Percentiles rank a stretch among this genome's conserved stretches.
These are phyloP conservation scores for Drosophila sordidapex DNA, from an alignment of 2,888 invertebrate genomes.

Conservation along the genomic window DNA sequence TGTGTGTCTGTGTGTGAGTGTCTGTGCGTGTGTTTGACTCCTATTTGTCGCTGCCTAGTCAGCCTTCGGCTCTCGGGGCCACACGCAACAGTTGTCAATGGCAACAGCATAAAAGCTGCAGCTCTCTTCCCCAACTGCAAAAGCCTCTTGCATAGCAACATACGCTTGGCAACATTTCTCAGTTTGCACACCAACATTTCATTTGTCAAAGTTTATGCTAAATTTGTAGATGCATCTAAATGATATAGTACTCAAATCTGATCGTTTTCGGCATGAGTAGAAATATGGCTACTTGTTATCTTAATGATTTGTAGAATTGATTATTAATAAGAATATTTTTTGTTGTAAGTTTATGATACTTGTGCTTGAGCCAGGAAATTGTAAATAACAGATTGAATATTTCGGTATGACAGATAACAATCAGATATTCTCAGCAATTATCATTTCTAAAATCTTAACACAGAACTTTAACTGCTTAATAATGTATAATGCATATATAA, in stretches of 20 bases:
- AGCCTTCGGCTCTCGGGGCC: slow-evolving; percentile 35
- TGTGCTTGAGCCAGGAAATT: background rate
- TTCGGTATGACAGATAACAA: background rate
- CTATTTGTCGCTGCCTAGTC: slow-evolving; percentile 10
- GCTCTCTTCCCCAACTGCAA: slow-evolving; percentile 21
- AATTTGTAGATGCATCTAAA: background rate
- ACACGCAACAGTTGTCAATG: slow-evolving; percentile 71
- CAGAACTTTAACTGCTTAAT: background rate
- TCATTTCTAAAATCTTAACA: background rate
- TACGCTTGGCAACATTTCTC: slow-evolving; percentile 25
- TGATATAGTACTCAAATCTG: background rate
- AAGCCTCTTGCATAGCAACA: slow-evolving; percentile 18
- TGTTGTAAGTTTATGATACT: no score
- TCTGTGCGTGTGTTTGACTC: slow-evolving; percentile 18
- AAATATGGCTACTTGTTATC: background rate
- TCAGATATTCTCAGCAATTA: background rate
- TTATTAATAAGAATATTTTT: background rate
- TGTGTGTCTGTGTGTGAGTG: background rate
- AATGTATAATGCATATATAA: background rate
- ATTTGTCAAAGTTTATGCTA: background rate
- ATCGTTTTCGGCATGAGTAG: background rate
- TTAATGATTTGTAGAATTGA: background rate
- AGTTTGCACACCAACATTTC: slow-evolving; percentile 5
- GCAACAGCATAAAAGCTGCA: slow-evolving; percentile 38
- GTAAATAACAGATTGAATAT: background rate